Evolutionary conservation across 2,888 invertebrate species (phyloP), one percentile per base, ranked within the genome.

Genomic region (Hemithea aestivaria): DNA sequence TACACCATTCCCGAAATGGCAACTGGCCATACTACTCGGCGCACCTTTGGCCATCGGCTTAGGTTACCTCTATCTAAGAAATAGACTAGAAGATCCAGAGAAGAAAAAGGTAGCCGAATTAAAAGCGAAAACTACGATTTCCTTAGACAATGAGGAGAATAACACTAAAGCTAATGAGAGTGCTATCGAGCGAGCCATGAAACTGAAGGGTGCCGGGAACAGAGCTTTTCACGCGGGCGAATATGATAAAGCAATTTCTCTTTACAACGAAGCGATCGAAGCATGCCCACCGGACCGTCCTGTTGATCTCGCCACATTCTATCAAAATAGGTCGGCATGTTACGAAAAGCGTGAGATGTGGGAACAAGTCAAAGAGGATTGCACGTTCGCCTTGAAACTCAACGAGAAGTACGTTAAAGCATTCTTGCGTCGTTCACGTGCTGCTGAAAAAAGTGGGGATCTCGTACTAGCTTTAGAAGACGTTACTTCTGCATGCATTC

Each of bases 311-410:
- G 93, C 98, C 0, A 97, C 96, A 8, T 97, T 96, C 78, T 97
- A 96, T 75, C 98, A 98, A 75, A 98, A 98, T 71, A 91, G 97
- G 58, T 98, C 98, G 7, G 98, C 98, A 8, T 95, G 97, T 26
- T 96, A 96, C 75, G 98, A 98, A 75, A 95, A 96, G 75, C 84
- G 97, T 66, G 92, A 93, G 76, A 94, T 95, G 78, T 95, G 93
- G 89, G 90, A 90, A 45, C 90, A 93, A 50, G 96, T 97, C 0
- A 93, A 95, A 62, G 91, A 92, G 48, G 97, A 98, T 72, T 97
- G 97, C 66, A 91, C 93, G 1, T 91, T 90, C 64, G 97, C 98
- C 1, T 87, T 98, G 21, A 91, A 94, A 63, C 87, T 93, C 16
- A 96, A 98, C 75, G 92, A 93, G 23, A 92, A 90, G 51, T 98